Base-by-base conservation (phyloP, 2,888 invertebrate genomes). In the Anthrax anthrax region DNA sequence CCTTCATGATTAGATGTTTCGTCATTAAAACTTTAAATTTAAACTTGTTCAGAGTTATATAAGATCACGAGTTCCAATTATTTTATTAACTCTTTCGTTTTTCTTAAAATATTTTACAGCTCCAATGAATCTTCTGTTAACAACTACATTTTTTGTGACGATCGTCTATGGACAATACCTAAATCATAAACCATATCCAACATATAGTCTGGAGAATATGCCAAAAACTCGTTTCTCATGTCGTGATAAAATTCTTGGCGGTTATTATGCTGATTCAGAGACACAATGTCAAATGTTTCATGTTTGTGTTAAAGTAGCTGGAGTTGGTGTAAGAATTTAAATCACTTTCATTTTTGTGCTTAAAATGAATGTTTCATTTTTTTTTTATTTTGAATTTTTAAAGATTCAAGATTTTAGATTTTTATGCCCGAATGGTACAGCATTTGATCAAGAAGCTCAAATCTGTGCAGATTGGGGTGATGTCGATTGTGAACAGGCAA, bases 401-500 rank as follows among this genome's bases (percentile, higher is more conserved):
- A 59, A 80, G 80, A 70, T 84, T 49, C 76, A 84, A 64, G 84
- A 85, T 70, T 86, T 81, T 74, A 78, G 87, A 60, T 90, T 90
- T 72, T 76, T 88, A 63, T 90, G 89, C 61, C 89, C 89, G 36
- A 89, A 90, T 57, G 84, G 85, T 55, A 90, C 90, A 2, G 80
- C 88, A 54, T 91, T 91, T 70, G 89, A 91, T 68, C 89, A 90
- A 64, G 88, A 89, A 64, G 86, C 87, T 48, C 87, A 89, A 70
- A 90, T 89, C 19, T 91, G 90, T 65, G 90, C 90, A 41, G 84
- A 89, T 59, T 88, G 88, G 83, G 87, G 85, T 52, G 89, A 90
- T 63, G 84, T 90, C 1, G 88, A 88, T 60, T 91, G 91, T 63
- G 81, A 81, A 58, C 82, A 84, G 34, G 78, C 84, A 16, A 84